A percentile compares a stretch with the other conserved stretches of the same genome.
These are phyloP conservation scores for Pelvicachromis taeniatus DNA, from an alignment of 2,113 vertebrate species.

Conservation along the genomic window DNA sequence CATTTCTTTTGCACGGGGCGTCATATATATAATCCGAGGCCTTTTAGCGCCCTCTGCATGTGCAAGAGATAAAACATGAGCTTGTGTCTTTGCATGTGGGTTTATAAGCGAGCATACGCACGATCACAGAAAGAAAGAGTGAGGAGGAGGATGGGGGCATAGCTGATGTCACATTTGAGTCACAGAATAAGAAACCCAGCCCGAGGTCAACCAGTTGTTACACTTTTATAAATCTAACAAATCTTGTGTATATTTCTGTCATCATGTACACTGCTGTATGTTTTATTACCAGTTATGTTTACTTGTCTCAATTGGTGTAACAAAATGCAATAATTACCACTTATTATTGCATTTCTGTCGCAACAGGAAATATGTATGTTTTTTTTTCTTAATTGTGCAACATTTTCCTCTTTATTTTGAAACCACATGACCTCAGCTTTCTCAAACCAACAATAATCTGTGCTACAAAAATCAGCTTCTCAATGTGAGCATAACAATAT, in stretches of 20 bases:
- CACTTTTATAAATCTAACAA: neutral
- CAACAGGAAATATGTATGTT: neutral
- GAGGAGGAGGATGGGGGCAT: neutral
- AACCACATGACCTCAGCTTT: neutral
- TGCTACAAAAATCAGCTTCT: neutral
- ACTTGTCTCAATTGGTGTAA: neutral
- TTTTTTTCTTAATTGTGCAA: neutral
- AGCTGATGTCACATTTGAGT: neutral
- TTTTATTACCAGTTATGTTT: slow-evolving; percentile 5
- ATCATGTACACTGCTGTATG: neutral
- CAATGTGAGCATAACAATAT: neutral
- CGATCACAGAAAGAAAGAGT: neutral
- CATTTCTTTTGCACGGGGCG: neutral
- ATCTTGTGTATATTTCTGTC: neutral
- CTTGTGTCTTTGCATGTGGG: neutral
- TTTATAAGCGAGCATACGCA: neutral
- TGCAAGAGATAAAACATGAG: neutral
- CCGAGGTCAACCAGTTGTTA: neutral
- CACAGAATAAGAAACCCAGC: neutral
- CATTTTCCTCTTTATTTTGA: neutral
- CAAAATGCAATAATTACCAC: neutral
- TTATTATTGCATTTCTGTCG: neutral
- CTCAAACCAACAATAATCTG: neutral
- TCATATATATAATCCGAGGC: neutral
- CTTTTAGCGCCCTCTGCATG: slow-evolving; percentile 1